Evolutionary conservation across 2,888 invertebrate species (phyloP).

Genomic region (Melipona bicolor): DNA sequence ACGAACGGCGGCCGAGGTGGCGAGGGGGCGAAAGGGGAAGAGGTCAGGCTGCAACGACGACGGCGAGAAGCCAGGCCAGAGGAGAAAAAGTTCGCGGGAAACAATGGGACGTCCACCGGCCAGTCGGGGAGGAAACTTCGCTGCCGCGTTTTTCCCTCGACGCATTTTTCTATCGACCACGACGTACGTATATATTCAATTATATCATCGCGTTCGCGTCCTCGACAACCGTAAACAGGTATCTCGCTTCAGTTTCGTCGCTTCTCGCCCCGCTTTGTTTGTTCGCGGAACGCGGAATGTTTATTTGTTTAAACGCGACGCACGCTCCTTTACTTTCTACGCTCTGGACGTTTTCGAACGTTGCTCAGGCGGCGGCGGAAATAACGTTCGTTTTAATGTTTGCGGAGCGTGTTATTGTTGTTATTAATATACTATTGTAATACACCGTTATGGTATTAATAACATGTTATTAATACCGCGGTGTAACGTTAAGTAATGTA

Average conservation of each 20-base stretch:
- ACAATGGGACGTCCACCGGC: constrained; percentile 48
- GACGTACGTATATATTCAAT: too few species aligned
- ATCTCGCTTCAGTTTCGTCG: too few species aligned
- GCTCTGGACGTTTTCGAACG: background rate
- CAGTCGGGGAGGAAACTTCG: background rate
- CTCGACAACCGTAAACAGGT: background rate
- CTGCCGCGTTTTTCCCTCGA: background rate
- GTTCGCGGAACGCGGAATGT: background rate
- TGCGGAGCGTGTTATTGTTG: too few species aligned
- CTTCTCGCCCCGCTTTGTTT: background rate
- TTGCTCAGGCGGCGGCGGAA: background rate
- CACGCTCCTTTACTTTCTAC: background rate
- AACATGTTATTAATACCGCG: too few species aligned
- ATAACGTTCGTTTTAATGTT: too few species aligned
- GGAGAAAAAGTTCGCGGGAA: constrained; percentile 58
- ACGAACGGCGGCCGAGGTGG: constrained; percentile 32
- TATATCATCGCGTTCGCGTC: background rate
- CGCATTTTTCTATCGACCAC: background rate
- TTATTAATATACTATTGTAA: too few species aligned
- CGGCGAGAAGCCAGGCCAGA: background rate
- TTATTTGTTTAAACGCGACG: background rate
- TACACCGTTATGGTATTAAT: too few species aligned
- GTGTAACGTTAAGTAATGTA: too few species aligned
- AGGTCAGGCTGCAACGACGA: constrained; percentile 57
- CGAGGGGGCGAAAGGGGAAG: constrained; percentile 38